Conservation (phyloP, 2,113 vertebrate genomes). For the Cinclus cinclus region DNA sequence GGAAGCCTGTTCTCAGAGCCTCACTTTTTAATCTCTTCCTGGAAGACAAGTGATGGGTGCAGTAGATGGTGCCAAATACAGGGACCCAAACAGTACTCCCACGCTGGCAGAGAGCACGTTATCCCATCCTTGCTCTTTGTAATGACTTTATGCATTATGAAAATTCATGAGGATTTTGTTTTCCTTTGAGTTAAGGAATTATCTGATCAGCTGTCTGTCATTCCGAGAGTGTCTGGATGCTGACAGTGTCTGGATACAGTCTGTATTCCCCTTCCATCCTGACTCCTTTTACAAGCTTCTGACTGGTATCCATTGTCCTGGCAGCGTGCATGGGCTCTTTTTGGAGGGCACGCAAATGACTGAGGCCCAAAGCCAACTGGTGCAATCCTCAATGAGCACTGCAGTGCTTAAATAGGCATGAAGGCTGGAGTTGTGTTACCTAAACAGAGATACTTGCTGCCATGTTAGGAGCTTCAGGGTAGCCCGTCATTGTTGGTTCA, state of each 20-base stretch:
- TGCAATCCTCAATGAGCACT: not conserved
- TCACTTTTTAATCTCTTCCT: constrained; percentile 33
- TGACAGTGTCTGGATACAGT: not conserved
- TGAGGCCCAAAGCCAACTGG: constrained; percentile 39
- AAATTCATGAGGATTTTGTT: constrained; percentile 55
- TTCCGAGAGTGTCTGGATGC: constrained; percentile 12
- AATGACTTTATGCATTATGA: constrained; percentile 21
- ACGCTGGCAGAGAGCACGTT: not conserved
- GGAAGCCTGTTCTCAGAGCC: constrained; percentile 18
- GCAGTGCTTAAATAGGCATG: constrained; percentile 8
- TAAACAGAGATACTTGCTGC: not conserved
- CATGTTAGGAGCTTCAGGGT: not conserved
- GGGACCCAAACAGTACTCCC: constrained; percentile 49
- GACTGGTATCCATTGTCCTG: constrained; percentile 31
- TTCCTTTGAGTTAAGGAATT: constrained; percentile 36
- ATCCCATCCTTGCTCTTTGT: constrained; percentile 16
- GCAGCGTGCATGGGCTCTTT: not conserved
- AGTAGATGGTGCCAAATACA: constrained; percentile 13
- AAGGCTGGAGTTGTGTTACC: not conserved
- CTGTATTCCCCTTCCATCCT: constrained; percentile 2
- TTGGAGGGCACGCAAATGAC: not conserved
- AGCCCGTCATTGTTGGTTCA: not conserved
- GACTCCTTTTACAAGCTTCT: not conserved
- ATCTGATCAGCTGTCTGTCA: constrained; percentile 48
- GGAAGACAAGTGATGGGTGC: constrained; percentile 35